A percentile compares a stretch with the other conserved stretches of the same genome.
Conservation (phyloP, 2,888 invertebrate species). For the Luperina testacea region DNA sequence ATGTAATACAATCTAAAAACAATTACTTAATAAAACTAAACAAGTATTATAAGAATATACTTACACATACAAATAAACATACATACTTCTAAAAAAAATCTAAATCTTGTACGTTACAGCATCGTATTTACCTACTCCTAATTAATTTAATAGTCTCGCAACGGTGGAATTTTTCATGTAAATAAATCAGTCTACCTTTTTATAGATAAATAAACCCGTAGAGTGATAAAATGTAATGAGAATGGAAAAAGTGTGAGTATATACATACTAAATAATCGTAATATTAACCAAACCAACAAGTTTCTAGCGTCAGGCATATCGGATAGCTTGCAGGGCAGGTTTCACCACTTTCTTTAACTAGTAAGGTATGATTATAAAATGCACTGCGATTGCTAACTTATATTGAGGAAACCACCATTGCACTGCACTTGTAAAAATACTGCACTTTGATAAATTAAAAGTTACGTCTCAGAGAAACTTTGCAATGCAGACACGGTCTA, state of each 20-base stretch:
- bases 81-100: no score
- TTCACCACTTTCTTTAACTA: slow-evolving; percentile 56
- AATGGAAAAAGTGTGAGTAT: slow-evolving; percentile 33
- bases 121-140: slow-evolving; percentile 12
- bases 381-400: slow-evolving; percentile 41
- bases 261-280: slow-evolving; percentile 28
- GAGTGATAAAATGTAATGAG: neutral
- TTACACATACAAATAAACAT: no score
- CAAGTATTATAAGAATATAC: no score
- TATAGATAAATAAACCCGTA: neutral
- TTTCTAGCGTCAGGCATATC: slow-evolving; percentile 52
- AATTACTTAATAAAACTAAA: no score
- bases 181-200: neutral
- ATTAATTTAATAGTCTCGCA: slow-evolving; percentile 1
- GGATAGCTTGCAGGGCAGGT: slow-evolving; percentile 48
- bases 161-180: neutral
- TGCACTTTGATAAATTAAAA: slow-evolving; percentile 25
- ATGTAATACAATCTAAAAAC: no score
- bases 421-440: slow-evolving; percentile 21
- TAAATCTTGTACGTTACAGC: neutral
- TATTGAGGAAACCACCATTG: slow-evolving; percentile 14
- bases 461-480: neutral
- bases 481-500: neutral
- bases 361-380: slow-evolving; percentile 50
- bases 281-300: slow-evolving; percentile 43